Base-by-base conservation (phyloP, 2,113 vertebrate genomes). In the Mastomys coucha region DNA sequence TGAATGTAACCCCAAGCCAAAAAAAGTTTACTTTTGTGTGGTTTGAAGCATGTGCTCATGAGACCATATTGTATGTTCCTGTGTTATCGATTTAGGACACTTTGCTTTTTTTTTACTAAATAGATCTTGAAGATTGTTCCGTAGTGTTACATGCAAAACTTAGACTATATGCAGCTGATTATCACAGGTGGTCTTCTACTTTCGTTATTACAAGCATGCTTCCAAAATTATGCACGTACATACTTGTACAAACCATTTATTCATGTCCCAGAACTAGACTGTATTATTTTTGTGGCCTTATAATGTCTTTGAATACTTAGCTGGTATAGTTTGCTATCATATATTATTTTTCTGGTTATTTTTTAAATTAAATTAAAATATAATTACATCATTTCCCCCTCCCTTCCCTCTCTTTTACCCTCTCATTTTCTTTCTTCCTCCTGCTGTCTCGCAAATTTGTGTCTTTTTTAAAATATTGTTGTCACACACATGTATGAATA, bases 41-140 rank as follows among this genome's bases (percentile, higher is more conserved):
- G 77, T 97, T 73, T 53, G 17, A 72, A 72, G 67, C 89, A 92
- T n/a, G 12, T n/a, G 24, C 31, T n/a, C 1, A 51, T 16, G 49
- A n/a, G 22, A 82, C 89, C 39, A 39, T 84, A 63, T 45, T 39
- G 13, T 49, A 42, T 58, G 33, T 75, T 49, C 19, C 67, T 24
- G 67, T 19, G 24, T 45, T 78, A 36, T 65, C 90, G 67, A 89
- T 91, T 26, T 31, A 56, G 89, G 65, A 13, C 16, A 73, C 1
- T 60, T 86, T 33, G 1, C 82, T 81, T 42, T 94, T 42, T 94
- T 94, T 78, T 75, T 26, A 77, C 76, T 75, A 75, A 85, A 70
- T 63, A 76, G 36, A 58, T 91, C 36, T 87, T 84, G 24, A 84
- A 86, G 75, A 88, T 65, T 28, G 45, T 53, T 88, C 26, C 69